These are phyloP conservation scores for Lipotes vexillifer DNA, from an alignment of 2,113 vertebrate genomes.

Conservation along the genomic window DNA sequence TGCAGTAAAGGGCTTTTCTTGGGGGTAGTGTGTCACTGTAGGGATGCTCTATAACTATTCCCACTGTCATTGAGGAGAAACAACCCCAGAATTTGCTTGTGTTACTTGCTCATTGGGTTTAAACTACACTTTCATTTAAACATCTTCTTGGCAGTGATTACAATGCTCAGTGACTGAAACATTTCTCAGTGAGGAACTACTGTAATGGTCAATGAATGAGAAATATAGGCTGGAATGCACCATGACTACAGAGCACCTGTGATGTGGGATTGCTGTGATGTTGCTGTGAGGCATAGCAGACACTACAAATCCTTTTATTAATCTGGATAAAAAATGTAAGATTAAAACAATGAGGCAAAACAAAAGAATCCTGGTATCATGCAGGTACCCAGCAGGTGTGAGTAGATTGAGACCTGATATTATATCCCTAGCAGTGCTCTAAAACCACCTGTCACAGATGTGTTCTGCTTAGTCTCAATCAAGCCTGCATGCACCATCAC, in stretches of 20 bases:
- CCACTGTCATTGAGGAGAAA: not conserved
- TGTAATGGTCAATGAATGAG: not conserved
- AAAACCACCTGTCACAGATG: not conserved
- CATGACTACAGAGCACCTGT: not conserved
- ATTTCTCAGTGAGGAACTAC: not conserved
- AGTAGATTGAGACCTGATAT: not conserved
- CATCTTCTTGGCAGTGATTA: not conserved
- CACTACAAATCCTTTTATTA: not conserved
- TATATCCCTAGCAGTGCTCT: not conserved
- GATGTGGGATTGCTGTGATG: not conserved
- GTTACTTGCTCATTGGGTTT: not conserved
- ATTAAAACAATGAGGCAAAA: not conserved
- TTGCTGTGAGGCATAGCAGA: not conserved
- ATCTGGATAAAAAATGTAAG: not conserved
- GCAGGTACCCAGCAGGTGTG: not conserved
- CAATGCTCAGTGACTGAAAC: not conserved
- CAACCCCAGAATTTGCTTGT: not conserved
- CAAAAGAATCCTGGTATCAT: not conserved
- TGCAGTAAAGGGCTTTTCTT: not conserved
- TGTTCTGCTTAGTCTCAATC: not conserved
- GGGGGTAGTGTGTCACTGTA: not conserved
- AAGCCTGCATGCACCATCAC: not conserved
- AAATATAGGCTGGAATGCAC: not conserved
- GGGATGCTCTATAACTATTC: not conserved
- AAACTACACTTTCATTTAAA: slow-evolving; percentile 17